Base-by-base conservation (phyloP, 1,140 invertebrate species). In the Trinorchestia longiramus region DNA sequence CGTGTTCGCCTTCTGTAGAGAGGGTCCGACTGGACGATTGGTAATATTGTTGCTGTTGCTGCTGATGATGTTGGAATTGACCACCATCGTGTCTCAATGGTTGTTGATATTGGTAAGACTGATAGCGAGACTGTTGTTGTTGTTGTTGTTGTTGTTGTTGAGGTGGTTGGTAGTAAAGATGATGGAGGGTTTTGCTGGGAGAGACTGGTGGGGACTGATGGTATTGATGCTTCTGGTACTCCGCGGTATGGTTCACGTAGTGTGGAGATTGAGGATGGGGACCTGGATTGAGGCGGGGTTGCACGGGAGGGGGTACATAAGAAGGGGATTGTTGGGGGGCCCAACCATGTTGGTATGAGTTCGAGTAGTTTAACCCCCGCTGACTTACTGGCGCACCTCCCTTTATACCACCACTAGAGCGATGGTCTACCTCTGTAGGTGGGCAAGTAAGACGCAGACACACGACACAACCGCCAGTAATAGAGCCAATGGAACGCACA, bases 21-120 rank as follows among this genome's bases (percentile, higher is more conserved):
- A 43, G 6, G 8, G 92, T 43, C 36, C 92, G 92, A 44, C 43
- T 94, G 36, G 92, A 94, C 40, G 92, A 45, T 47, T 94, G 92
- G 44, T 94, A 94, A 47, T 45, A 94, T 40, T 94, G 90, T 44
- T 92, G 90, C 43, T 92, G 92, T 94, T 45, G 43, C 44, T 94
- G 92, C 92, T 94, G 90, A 42, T 92, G 43, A 28, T 92, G 92
- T 91, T 91, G 88, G 92, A 42, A 90, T 4, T 42, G n/a, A 90
- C 41, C 88, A 15, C 92, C 44, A 45, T 94, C 92, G 36, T 47
- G 92, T 94, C 92, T 44, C 43, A 36, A 11, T 43, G 92, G 92
- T 40, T 94, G 92, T 11, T 44, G 44, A 44, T 94, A 45, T 94
- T 47, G 92, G 92, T 94, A 45, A 6, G 92, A 47, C 44, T 94